Conservation (phyloP, 2,888 invertebrate genomes). For the Endotricha flammealis region DNA sequence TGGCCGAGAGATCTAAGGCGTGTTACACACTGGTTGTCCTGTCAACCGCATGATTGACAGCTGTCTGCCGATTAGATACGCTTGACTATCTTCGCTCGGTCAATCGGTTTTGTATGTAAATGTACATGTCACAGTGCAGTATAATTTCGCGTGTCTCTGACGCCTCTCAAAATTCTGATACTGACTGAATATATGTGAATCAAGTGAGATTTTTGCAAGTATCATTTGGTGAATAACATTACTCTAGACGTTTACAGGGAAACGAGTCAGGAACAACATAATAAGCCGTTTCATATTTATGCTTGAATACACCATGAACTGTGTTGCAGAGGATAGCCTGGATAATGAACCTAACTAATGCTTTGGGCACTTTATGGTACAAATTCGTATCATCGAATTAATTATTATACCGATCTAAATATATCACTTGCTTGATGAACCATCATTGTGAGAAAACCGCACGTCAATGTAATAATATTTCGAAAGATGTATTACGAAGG, state of each 20-base stretch:
- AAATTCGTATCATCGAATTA: no score
- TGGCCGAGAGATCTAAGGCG: conserved; percentile 44
- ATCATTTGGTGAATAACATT: conserved; percentile 19
- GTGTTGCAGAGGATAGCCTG: no score
- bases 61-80: conserved; percentile 65
- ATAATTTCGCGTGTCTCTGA: conserved; percentile 39
- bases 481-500: no score
- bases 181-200: conserved; percentile 33
- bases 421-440: no score
- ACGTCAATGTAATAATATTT: no score
- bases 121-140: conserved; percentile 42
- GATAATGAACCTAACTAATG: no score
- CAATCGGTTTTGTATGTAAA: conserved; percentile 72
- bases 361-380: no score
- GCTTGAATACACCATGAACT: no score
- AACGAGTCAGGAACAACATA: no score
- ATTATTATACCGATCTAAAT: no score
- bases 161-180: conserved; percentile 45
- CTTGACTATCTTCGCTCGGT: conserved; percentile 57
- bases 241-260: conserved; percentile 4
- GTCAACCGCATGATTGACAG: conserved; percentile 58
- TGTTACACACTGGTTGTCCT: conserved; percentile 47
- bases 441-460: no score
- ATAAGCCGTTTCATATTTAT: no score
- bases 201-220: conserved; percentile 34